Evolutionary conservation across 1,140 invertebrate species (phyloP).

Genomic region (Calephelis virginiensis): DNA sequence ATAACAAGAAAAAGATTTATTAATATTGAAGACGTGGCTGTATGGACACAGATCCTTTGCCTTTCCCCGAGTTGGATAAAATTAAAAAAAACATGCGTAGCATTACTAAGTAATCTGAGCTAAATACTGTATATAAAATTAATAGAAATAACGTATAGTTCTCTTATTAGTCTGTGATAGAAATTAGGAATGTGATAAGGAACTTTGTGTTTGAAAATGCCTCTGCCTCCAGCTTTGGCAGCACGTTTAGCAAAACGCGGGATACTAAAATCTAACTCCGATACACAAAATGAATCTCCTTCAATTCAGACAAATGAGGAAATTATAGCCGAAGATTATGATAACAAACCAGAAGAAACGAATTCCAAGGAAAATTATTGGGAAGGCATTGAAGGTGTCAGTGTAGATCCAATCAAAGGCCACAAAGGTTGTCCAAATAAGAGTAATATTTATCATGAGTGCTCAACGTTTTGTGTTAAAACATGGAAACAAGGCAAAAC

Average conservation of each 20-base stretch:
- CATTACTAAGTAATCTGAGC: too few species aligned
- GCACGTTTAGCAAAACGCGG: conserved; percentile 92
- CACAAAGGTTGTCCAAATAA: conserved; percentile 96
- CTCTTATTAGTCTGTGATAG: too few species aligned
- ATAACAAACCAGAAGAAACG: conserved; percentile 72
- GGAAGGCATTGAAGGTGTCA: conserved; percentile 76
- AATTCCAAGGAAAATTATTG: conserved; percentile 68
- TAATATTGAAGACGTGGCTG: too few species aligned
- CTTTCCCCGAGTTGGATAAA: too few species aligned
- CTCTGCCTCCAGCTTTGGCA: conserved; percentile 90
- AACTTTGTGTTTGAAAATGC: conserved; percentile 80
- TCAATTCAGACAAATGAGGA: conserved; percentile 84
- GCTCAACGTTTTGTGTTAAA: conserved; percentile 92
- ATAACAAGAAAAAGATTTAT: too few species aligned
- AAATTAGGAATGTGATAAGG: too few species aligned
- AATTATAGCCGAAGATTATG: conserved; percentile 94
- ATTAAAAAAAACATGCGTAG: too few species aligned
- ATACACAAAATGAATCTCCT: conserved; percentile 55
- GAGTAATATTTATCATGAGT: conserved; percentile 96
- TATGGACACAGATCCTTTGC: too few species aligned
- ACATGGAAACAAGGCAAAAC: conserved; percentile 89
- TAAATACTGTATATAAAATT: too few species aligned
- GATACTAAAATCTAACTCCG: conserved; percentile 78
- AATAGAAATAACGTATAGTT: too few species aligned
- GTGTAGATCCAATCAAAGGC: conserved; percentile 80